Base-by-base conservation (phyloP, 2,888 invertebrate species). In the Argyresthia goedartella region DNA sequence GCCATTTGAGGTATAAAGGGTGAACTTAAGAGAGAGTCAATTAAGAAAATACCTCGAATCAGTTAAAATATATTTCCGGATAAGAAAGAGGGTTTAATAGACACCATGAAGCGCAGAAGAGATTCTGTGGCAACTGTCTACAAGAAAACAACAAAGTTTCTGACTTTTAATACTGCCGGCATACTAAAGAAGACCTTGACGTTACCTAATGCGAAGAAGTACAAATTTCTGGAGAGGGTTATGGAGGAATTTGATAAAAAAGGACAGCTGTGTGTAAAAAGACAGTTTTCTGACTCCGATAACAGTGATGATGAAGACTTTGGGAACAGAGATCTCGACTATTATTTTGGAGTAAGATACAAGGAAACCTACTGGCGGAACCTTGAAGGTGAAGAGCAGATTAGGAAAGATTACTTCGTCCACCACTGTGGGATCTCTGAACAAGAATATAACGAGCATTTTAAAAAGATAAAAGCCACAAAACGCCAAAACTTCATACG, bases 281-380 rank as follows among this genome's bases (percentile, higher is more conserved):
- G 60, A 44, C 46, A 36, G 11, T 34, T 55, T 13, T 54, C 60
- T 4, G 60, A 58, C 34, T 55, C 56, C 25, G 59, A 62, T 0
- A 61, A 62, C 9, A 64, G 71, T 39, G 70, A 73, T 8, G 69
- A 67, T 33, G 65, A 69, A 35, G 73, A 82, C 58, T 62, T 73
- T 13, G 84, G 80, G 0, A 79, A 77, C 57, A 68, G 73, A 62
- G 86, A 86, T 34, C 64, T 85, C 14, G 86, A 85, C 59, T 84
- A 76, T 58, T 85, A 84, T 55, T 61, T 86, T 49, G 86, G 86
- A 52, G 77, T 81, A 1, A 70, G 72, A 60, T 71, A 71, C 56
- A 80, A 77, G 61, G 81, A 84, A 57, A 75, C 63, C 8, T 84
- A 64, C 54, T 86, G 86, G 87, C 66, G 82, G 56, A 81, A 87